Base-by-base conservation (phyloP, 1,140 invertebrate species). In the Drosophila nebulosa region DNA sequence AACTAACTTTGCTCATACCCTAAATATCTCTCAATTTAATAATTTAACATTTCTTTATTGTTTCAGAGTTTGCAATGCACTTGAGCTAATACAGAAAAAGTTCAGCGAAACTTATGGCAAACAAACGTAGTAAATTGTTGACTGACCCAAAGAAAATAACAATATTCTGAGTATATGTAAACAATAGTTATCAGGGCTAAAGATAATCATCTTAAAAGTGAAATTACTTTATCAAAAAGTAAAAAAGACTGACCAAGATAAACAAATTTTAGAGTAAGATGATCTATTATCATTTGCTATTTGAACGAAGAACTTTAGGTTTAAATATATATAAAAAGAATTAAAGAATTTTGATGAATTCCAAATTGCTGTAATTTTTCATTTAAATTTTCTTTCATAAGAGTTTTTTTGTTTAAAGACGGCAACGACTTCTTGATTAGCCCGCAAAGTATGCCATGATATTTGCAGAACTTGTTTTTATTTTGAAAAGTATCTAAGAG, bases 31-130 rank as follows among this genome's bases (percentile, higher is more conserved):
- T n/a, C n/a, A 18, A 22, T 14, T 14, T 46, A 42, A 16, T 12
- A 32, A 3, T 32, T 26, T 53, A 6, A 46, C 53, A 58, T 4
- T 30, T 53, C 10, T 61, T 60, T 9, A 14, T 59, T 22, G 0
- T 10, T 4, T 14, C 21, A 76, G 94, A 35, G 93, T 95, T 3
- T 92, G 95, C 36, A 95, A 93, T 69, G 94, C 94, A 2, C 95
- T 95, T 63, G 94, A 95, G 70, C 93, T 95, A 78, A 92, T 95
- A 64, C 95, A 95, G 81, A 94, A 94, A 88, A 92, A 94, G 58
- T 94, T 95, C 90, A 92, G 93, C 61, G 94, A 95, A 84, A 95
- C 94, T 42, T 95, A 95, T 88, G 94, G 93, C 68, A 24, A 30
- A 6, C 50, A 9, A 2, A 16, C 2, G 26, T 10, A 53, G 24